phyloP scores from a whole-genome alignment of 2,888 invertebrate genomes.

The Polia nebulosa region DNA sequence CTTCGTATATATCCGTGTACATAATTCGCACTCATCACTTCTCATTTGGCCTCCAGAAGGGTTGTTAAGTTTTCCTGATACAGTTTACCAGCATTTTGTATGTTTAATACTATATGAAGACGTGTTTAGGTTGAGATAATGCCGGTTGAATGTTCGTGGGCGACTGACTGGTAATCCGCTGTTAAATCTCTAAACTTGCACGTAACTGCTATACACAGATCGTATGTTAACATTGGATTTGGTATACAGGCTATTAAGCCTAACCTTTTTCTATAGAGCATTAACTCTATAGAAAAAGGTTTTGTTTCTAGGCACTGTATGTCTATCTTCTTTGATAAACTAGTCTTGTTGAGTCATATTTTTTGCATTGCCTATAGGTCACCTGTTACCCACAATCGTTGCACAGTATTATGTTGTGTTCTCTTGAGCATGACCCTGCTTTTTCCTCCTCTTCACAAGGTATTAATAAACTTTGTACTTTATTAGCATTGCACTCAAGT shows the following conservation, averaged over 20 bases:
- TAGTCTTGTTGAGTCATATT: slow-evolving; percentile 20
- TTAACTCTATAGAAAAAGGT: not conserved
- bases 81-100: slow-evolving; percentile 3
- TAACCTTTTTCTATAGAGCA: no score
- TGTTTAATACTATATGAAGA: slow-evolving; percentile 8
- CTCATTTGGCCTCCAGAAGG: slow-evolving; percentile 38
- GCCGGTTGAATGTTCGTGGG: slow-evolving; percentile 36
- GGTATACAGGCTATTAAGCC: no score
- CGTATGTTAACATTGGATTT: slow-evolving; percentile 3
- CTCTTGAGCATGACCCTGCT: slow-evolving; percentile 79
- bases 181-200: slow-evolving; percentile 53
- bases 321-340: not conserved
- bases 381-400: slow-evolving; percentile 54
- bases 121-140: slow-evolving; percentile 28
- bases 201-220: slow-evolving; percentile 20
- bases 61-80: not conserved
- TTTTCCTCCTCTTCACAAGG: slow-evolving; percentile 65
- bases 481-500: slow-evolving; percentile 46
- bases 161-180: slow-evolving; percentile 46
- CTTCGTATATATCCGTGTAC: slow-evolving; percentile 58
- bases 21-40: slow-evolving; percentile 53
- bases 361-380: slow-evolving; percentile 18
- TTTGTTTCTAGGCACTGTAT: not conserved
- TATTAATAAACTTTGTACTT: slow-evolving; percentile 46
- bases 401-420: slow-evolving; percentile 71